Evolutionary conservation across 2,888 invertebrate species (phyloP), one percentile per base, ranked within the genome.

Genomic region (Yponomeuta cagnagella): DNA sequence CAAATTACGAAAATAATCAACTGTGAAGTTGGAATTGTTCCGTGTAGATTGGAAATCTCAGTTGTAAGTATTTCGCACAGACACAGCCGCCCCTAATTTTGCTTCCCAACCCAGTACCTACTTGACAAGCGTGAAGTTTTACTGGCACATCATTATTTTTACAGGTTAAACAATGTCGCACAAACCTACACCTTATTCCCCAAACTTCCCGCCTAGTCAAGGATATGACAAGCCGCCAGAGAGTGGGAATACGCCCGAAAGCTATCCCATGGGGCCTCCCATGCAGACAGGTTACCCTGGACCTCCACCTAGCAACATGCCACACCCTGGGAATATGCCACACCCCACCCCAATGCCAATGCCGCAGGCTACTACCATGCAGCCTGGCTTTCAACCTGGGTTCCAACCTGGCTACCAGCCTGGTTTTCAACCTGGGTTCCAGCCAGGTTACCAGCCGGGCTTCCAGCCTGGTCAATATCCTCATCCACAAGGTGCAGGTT

Each of bases 171-270:
- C 3, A 43, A 91, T 92, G 92, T 91, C 92, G 1, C 90, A 92
- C 76, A 88, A 90, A 77, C 83, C 78, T 70, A 84, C 82, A 15
- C 88, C 90, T 30, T 91, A 89, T 72, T 84, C 91, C 4, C 92
- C 92, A 31, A 92, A 92, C 76, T 93, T 89, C 74, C 92, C 93
- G 9, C 73, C 76, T 68, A 84, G 82, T 75, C 89, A 89, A 75
- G 92, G 91, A 10, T 92, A 92, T 80, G 85, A 77, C 71, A 85
- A 86, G 30, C 87, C 90, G 15, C 74, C 78, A n/a, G 90, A 92
- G 73, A 78, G 76, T 68, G 75, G 73, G 1, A 87, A 87, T 74
- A 58, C 73, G 71, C 82, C 77, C 69, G 67, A 67, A 67, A 15
- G 37, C 67, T 43, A 37, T 6, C n/a, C n/a, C 37, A 37, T 37